Evolutionary conservation across 2,888 invertebrate genomes (phyloP), one percentile per base, ranked within the genome.

Genomic region (Ennomos fuscantarius): DNA sequence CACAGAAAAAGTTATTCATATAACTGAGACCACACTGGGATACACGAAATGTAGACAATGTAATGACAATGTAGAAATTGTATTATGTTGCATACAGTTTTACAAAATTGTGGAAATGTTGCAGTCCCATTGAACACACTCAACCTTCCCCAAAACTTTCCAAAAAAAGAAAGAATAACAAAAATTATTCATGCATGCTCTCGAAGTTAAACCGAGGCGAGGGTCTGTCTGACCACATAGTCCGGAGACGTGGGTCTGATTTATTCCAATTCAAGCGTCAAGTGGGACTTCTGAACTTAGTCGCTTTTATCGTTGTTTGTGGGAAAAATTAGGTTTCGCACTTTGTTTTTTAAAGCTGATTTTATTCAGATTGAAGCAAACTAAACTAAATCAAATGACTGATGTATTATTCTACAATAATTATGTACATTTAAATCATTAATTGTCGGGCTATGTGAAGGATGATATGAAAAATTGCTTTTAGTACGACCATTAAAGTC

Each of bases 201-300:
- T 65, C 62, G 55, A 73, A 73, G 67, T 74, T 76, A 55, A 57
- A 66, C 66, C 68, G 65, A 66, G 52, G 55, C 68, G 65, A 66
- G 53, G 55, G 57, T 68, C 44, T 62, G 62, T 64, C 64, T 73
- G 66, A 70, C 69, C 72, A 68, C 68, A 72, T 72, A 74, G 68
- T 68, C 73, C 69, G 55, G 73, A 77, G 81, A 81, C 74, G 78
- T 73, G 74, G 81, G 75, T 76, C 81, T 83, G 84, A 84, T 83
- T 83, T 84, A 84, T 84, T 76, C 76, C 69, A 66, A 75, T 77
- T 81, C 72, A 70, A 68, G 69, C 68, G 75, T 78, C 76, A 74
- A 82, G 81, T 76, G 79, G 76, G 73, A 81, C 79, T 76, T 82
- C 78, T 77, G 74, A 81, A 81, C 78, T 80, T 73, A 50, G 69